phyloP scores from a whole-genome alignment of 2,797 vertebrate species.

The Enteromius paludinosus region DNA sequence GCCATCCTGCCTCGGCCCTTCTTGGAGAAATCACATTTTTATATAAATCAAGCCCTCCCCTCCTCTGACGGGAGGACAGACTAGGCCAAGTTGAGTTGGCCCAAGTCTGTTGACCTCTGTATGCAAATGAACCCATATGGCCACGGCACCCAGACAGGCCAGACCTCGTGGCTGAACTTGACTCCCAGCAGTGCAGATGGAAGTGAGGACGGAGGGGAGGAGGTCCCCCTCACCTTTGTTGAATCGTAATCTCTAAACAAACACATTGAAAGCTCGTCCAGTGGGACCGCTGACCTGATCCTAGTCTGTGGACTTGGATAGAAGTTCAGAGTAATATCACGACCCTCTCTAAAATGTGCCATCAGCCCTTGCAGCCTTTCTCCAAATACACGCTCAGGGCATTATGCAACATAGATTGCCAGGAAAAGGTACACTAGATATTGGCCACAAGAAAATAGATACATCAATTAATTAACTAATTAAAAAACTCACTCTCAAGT shows the following conservation, averaged over 20 bases:
- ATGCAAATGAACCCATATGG: slow-evolving; percentile 83
- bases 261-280: slow-evolving; percentile 35
- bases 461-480: background rate
- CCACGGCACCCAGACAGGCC: slow-evolving; percentile 74
- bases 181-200: slow-evolving; percentile 78
- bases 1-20: slow-evolving; percentile 64
- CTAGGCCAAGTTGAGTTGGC: slow-evolving; percentile 37
- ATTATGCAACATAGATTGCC: background rate
- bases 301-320: slow-evolving; percentile 68
- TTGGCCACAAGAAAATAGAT: background rate
- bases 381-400: background rate
- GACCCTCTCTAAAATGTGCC: slow-evolving; percentile 15
- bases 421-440: background rate
- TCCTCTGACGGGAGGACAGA: slow-evolving; percentile 58
- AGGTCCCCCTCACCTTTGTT: slow-evolving; percentile 72
- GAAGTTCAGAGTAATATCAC: background rate
- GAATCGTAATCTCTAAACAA: slow-evolving; percentile 68
- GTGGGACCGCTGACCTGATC: slow-evolving; percentile 59
- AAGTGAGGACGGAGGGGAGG: slow-evolving; percentile 61
- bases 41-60: slow-evolving; percentile 66
- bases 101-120: slow-evolving; percentile 72
- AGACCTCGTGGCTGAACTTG: slow-evolving; percentile 82
- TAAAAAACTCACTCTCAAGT: background rate
- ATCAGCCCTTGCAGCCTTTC: background rate
- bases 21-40: slow-evolving; percentile 76